Conservation (phyloP, 1,140 invertebrate species). For the Aphis gossypii region DNA sequence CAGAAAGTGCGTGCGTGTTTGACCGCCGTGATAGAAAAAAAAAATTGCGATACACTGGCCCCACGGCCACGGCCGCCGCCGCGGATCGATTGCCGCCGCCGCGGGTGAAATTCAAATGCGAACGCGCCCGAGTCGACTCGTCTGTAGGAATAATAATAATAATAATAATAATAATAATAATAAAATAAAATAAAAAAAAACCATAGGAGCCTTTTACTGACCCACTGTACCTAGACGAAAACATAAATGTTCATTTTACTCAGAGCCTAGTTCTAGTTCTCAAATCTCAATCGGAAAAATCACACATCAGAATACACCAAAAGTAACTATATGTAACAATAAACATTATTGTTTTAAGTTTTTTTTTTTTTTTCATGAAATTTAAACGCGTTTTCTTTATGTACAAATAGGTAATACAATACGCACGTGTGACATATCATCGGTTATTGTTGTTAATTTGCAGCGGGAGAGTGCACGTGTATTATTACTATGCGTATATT, state of each 20-base stretch:
- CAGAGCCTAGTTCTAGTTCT: background rate
- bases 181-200: background rate
- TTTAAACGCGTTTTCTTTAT: background rate
- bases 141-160: background rate
- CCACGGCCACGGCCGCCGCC: background rate
- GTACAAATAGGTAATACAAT: background rate
- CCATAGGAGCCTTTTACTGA: background rate
- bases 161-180: background rate
- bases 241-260: background rate
- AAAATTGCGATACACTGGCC: slow-evolving; percentile 47
- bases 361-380: background rate
- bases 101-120: slow-evolving; percentile 25
- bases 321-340: background rate
- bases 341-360: background rate
- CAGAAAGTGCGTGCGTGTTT: background rate
- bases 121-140: background rate
- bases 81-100: background rate
- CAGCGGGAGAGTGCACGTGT: background rate
- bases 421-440: background rate
- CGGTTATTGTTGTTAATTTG: background rate
- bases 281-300: background rate
- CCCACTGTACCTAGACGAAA: background rate
- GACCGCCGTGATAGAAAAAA: background rate
- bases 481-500: background rate
- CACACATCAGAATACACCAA: background rate